These are phyloP conservation scores for Cheilosia urbana DNA, from an alignment of 2,888 invertebrate species.

Conservation along the genomic window DNA sequence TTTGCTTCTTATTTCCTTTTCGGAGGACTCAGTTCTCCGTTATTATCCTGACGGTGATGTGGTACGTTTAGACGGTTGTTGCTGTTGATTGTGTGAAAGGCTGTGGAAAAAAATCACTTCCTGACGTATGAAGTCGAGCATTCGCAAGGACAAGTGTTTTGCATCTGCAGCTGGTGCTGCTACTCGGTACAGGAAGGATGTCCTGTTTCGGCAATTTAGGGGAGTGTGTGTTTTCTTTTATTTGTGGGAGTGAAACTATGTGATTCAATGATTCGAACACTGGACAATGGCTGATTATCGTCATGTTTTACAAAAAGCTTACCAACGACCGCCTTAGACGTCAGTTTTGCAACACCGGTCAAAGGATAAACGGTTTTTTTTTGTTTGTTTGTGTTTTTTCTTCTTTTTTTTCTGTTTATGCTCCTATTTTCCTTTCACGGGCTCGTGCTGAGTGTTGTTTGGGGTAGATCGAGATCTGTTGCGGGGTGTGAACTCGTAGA, in stretches of 20 bases:
- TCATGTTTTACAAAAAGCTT: conserved; percentile 75
- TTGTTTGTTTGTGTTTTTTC: background rate
- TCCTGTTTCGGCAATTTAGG: conserved; percentile 49
- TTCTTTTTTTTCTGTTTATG: conserved; percentile 1
- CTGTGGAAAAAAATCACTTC: conserved; percentile 38
- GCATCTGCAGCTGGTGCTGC: conserved; percentile 52
- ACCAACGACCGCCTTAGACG: conserved; percentile 75
- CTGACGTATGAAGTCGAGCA: conserved; percentile 36
- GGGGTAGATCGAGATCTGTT: background rate
- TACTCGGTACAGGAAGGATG: conserved; percentile 51
- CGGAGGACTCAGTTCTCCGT: conserved; percentile 73
- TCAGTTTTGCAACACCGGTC: conserved; percentile 74
- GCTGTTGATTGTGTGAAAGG: conserved; percentile 60
- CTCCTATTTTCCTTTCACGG: background rate
- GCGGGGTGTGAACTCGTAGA: background rate
- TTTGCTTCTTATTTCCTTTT: conserved; percentile 74
- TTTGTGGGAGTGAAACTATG: conserved; percentile 68
- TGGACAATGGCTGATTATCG: conserved; percentile 71
- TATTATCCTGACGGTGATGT: conserved; percentile 75
- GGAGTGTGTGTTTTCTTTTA: conserved; percentile 55
- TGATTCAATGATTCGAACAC: conserved; percentile 67
- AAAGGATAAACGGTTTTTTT: conserved; percentile 73
- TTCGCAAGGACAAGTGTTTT: conserved; percentile 65
- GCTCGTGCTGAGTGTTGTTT: conserved; percentile 1
- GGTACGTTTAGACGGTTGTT: conserved; percentile 69